Base-by-base conservation (phyloP, 2,888 invertebrate genomes). In the Leucoptera coffeella region DNA sequence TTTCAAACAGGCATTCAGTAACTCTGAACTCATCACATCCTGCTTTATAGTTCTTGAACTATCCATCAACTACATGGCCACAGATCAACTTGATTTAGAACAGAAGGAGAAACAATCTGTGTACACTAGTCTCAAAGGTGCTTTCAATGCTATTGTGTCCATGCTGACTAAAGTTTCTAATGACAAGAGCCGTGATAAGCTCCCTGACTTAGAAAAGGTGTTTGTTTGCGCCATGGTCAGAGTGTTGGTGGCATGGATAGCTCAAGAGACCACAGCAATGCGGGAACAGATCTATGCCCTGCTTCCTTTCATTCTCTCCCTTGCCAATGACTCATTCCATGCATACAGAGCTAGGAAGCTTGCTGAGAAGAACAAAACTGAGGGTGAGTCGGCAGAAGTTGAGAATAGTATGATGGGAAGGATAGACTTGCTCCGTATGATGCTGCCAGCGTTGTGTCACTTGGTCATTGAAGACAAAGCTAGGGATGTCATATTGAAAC, bases 61-160 rank as follows among this genome's bases (percentile, higher is more conserved):
- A 15, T 85, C 85, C 12, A 76, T 91, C 12, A 78, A 81, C 35
- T 86, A 82, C 39, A 85, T 91, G 67, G 78, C 84, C 17, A 81
- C 78, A 1, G 89, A 89, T 52, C 82, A 84, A 36, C 51, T 91
- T 23, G 89, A 90, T 42, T 67, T 92, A 37, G 91, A 91, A 40
- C 85, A 88, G 40, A 91, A 89, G 48, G 93, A 93, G 47, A 89
- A 91, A 41, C 87, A 91, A 47, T 88, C 90, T 22, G 74, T 93
- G 2, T 92, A 93, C 44, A 87, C 88, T 0, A 89, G 90, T 5
- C 62, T 94, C 2, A 92, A 91, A 50, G 91, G 89, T 25, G 89
- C 90, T 3, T 90, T 91, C 45, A 80, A 85, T 35, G 89, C 88
- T 29, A 78, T 91, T 22, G 75, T 90, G 27, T 78, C 80, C 14